Base-by-base conservation (phyloP, 2,797 vertebrate species). In the Myioborus miniatus region DNA sequence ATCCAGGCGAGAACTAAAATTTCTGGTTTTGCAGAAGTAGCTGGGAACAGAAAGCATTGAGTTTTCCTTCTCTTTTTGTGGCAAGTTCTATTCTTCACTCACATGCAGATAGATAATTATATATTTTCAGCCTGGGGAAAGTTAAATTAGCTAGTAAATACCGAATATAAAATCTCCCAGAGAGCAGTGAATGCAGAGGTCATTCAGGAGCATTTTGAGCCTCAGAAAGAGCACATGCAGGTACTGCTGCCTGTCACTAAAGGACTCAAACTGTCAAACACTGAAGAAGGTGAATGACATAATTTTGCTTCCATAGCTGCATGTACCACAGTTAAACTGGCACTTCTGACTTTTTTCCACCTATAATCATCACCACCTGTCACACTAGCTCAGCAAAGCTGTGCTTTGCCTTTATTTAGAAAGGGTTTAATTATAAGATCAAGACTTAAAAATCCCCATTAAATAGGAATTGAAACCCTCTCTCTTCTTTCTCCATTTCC, bases 1-100 rank as follows among this genome's bases (percentile, higher is more conserved):
- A 46, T n/a, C n/a, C 47, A 79, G 74, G 41, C 87, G 43, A 79
- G 83, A 94, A 86, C 36, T 64, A 91, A 91, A 89, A 91, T 91
- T 78, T 78, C 62, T 93, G 49, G 2, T 88, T 94, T 94, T 93
- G 80, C 63, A 88, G 92, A 89, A 96, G 87, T 74, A 91, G 32
- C 41, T 64, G 49, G 77, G 30, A 94, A 56, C 76, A 90, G 85
- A 80, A 82, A 34, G 50, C 86, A 70, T 68, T 68, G 64, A 68
- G 68, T 84, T 94, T 95, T 83, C 52, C 72, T 86, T 46, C 79
- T 92, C 47, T 77, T 92, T 92, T 70, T 90, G 72, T 62, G 70
- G 77, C 1, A 1, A 74, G 27, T 2, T 78, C 69, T 79, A 32
- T 59, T 84, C 94, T 96, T 93, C 17, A 27, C 69, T 93, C 23